A percentile compares a stretch with the other conserved stretches of the same genome.
Conservation (phyloP, 64 coral and sea anemone genomes). For the Actinia tenebrosa region DNA sequence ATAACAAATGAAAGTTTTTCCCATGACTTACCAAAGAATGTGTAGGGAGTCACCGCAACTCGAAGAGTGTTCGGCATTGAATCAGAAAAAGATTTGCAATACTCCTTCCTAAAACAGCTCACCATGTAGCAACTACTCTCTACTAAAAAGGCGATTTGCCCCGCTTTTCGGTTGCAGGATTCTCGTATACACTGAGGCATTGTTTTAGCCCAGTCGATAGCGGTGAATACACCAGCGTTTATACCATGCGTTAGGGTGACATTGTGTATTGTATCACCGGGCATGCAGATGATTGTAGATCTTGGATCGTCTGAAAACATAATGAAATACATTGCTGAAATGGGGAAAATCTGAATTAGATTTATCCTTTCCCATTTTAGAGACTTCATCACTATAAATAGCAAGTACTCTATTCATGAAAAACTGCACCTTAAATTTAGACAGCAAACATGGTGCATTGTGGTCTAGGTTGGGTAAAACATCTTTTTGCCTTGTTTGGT, state of each 20-base stretch:
- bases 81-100: conserved; percentile 16
- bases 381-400: no score
- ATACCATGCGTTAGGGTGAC: conserved; percentile 48
- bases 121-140: conserved; percentile 63
- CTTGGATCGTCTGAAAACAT: conserved; percentile 37
- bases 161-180: conserved; percentile 52
- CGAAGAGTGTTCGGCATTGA: background rate
- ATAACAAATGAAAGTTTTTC: background rate
- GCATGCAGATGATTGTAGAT: conserved; percentile 66
- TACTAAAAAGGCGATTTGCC: conserved; percentile 60
- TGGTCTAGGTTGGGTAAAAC: no score
- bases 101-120: conserved; percentile 37
- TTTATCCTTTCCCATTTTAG: no score
- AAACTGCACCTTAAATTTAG: no score
- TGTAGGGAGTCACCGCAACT: conserved; percentile 52
- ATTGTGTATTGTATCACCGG: conserved; percentile 32
- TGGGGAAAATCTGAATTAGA: no score
- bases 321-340: no score
- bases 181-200: conserved; percentile 53
- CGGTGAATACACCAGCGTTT: conserved; percentile 59
- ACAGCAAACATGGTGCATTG: no score
- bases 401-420: no score
- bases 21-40: conserved; percentile 61
- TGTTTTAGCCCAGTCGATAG: conserved; percentile 15
- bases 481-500: no score